Conservation (phyloP, 64 coral and sea anemone species). For the Dendronephthya gigantea region DNA sequence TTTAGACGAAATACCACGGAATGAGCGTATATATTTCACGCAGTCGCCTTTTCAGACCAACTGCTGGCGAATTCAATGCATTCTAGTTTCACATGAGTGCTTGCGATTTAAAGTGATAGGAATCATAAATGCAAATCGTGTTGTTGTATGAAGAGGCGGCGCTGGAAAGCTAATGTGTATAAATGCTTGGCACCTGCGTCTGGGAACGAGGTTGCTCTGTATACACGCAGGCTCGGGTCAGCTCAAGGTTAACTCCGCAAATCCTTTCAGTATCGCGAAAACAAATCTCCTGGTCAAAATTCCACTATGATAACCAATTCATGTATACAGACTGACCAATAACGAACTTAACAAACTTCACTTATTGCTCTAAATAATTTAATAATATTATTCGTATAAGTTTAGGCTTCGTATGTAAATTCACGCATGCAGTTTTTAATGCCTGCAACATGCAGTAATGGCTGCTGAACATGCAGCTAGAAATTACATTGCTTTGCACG, state of each 20-base stretch:
- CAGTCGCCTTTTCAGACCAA: background rate
- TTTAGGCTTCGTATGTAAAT: too few species aligned
- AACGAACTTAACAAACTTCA: too few species aligned
- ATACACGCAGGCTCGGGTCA: background rate
- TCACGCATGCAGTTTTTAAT: too few species aligned
- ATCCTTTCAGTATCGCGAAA: background rate
- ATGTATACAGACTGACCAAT: too few species aligned
- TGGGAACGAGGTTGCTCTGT: too few species aligned
- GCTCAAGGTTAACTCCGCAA: background rate
- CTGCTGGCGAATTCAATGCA: background rate
- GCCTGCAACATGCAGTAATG: too few species aligned
- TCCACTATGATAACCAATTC: too few species aligned
- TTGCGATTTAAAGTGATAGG: background rate
- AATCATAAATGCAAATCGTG: background rate
- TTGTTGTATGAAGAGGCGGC: background rate
- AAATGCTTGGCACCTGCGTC: background rate
- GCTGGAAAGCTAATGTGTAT: background rate
- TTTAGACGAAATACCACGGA: background rate
- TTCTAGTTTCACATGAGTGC: constrained; percentile 18
- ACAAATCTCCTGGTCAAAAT: too few species aligned
- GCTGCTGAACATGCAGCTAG: too few species aligned
- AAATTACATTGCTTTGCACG: too few species aligned
- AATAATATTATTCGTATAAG: too few species aligned
- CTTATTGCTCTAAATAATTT: too few species aligned
- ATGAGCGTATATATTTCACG: constrained; percentile 14